Conservation (phyloP, 2,113 vertebrate genomes). For the Pomatorhinus ruficollis region DNA sequence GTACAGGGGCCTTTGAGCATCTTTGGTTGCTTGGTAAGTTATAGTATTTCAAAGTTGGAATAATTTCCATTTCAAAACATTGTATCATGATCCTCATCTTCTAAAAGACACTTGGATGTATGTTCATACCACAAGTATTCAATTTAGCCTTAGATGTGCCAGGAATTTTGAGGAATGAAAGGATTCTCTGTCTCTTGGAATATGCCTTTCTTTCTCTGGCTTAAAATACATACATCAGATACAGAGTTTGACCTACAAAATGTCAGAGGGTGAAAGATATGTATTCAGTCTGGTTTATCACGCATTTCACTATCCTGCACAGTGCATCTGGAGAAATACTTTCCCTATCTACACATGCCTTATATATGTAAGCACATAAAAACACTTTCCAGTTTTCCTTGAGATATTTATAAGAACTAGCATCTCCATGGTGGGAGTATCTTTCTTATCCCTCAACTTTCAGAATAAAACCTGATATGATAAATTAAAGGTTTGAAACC, state of each 20-base stretch:
- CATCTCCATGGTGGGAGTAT: background rate
- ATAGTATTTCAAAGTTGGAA: conserved; percentile 17
- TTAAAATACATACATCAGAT: background rate
- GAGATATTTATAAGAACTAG: background rate
- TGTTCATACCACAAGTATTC: background rate
- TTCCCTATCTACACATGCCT: background rate
- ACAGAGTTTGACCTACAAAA: background rate
- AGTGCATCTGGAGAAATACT: background rate
- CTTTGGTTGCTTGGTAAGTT: background rate
- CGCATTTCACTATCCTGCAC: accelerated
- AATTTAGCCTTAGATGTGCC: background rate
- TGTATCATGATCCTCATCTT: background rate
- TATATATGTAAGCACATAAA: accelerated
- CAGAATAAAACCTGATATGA: background rate
- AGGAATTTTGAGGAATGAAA: background rate
- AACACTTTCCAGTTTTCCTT: background rate
- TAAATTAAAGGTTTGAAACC: background rate
- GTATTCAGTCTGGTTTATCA: background rate
- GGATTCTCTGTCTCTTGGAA: background rate
- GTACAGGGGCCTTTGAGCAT: background rate
- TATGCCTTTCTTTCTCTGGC: background rate
- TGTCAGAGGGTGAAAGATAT: background rate
- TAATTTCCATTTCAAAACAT: conserved; percentile 12
- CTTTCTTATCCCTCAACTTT: background rate
- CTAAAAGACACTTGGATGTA: background rate